Conservation (phyloP, 2,888 invertebrate genomes). For the Chymomyza procnemis region DNA sequence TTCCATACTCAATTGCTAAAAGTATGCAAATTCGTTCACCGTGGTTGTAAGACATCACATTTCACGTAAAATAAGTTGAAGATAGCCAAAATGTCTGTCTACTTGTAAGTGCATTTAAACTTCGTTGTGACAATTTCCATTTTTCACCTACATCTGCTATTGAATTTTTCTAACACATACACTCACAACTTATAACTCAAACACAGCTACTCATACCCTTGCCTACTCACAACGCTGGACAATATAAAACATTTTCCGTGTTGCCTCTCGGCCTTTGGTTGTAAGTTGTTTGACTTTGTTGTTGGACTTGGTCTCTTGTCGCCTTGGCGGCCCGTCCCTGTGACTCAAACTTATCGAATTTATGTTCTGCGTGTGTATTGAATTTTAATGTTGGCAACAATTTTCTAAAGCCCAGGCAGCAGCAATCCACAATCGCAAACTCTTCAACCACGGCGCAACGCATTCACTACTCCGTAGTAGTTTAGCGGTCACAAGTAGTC, state of each 20-base stretch:
- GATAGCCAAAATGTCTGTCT: no score
- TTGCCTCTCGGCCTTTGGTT: constrained; percentile 42
- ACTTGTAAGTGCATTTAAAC: no score
- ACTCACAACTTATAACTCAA: constrained; percentile 1
- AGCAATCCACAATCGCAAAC: neutral
- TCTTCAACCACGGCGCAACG: neutral
- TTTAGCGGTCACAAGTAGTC: neutral
- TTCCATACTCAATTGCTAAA: no score
- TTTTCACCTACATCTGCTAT: constrained; percentile 32
- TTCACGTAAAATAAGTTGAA: no score
- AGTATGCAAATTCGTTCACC: no score
- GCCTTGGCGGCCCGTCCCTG: neutral
- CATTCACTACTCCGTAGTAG: neutral
- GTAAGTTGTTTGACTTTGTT: constrained; percentile 35
- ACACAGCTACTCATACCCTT: constrained; percentile 11
- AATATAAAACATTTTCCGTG: constrained; percentile 63
- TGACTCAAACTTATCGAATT: constrained; percentile 67
- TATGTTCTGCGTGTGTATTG: constrained; percentile 68
- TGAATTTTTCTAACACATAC: constrained; percentile 49
- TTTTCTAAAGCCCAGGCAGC: constrained; percentile 28
- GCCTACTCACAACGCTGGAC: constrained; percentile 48
- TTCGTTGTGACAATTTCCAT: neutral
- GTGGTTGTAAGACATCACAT: no score
- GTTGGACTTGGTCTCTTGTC: neutral
- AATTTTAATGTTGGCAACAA: constrained; percentile 61